phyloP scores from a whole-genome alignment of 2,888 invertebrate genomes.

The Amphipyra berbera region DNA sequence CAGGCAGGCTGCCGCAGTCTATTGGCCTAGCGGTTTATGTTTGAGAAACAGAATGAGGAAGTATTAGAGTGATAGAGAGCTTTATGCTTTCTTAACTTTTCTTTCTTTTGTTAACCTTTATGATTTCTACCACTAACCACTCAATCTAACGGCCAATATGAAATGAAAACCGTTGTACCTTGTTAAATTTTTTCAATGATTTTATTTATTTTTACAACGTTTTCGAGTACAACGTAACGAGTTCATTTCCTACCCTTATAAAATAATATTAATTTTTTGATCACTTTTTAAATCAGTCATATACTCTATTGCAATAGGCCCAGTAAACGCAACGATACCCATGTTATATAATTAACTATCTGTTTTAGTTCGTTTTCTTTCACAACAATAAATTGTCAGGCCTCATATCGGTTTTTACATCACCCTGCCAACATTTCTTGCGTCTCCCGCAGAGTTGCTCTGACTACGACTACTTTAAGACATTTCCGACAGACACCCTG shows the following conservation, averaged over 20 bases:
- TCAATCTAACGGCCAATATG: too few species aligned
- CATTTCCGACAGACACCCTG: conserved; percentile 37
- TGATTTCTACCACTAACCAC: too few species aligned
- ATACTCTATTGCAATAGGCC: background rate
- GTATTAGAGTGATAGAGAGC: too few species aligned
- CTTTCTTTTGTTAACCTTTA: too few species aligned
- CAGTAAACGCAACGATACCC: background rate
- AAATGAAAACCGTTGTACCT: too few species aligned
- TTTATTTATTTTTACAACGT: too few species aligned
- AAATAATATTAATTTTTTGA: too few species aligned
- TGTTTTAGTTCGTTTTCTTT: conserved; percentile 13
- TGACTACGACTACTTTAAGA: conserved; percentile 19
- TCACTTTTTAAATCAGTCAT: too few species aligned
- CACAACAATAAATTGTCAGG: conserved; percentile 20
- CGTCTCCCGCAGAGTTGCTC: conserved; percentile 36
- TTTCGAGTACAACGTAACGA: too few species aligned
- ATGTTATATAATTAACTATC: background rate
- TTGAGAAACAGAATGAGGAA: background rate
- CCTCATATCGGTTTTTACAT: conserved; percentile 22
- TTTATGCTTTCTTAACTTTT: too few species aligned
- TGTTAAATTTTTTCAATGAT: too few species aligned
- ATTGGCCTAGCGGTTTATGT: background rate
- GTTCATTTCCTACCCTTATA: too few species aligned
- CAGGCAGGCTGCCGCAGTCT: background rate
- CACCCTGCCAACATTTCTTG: conserved; percentile 31